Conservation (phyloP, 2,797 vertebrate species). For the Coluber constrictor region DNA sequence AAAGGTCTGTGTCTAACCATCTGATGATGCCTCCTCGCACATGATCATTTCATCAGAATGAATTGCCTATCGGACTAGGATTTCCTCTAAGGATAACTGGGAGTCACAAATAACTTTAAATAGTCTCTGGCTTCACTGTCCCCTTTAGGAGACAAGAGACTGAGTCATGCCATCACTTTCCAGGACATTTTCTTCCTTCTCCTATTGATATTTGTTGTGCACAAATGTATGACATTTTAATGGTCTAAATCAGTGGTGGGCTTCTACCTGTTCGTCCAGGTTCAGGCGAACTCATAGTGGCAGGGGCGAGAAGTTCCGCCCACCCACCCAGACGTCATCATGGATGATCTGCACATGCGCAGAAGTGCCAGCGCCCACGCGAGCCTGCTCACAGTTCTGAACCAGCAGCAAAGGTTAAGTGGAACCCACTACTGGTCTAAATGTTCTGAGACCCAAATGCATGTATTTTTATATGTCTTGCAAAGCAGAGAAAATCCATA, state of each 20-base stretch:
- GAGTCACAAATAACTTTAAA: background rate
- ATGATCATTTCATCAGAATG: background rate
- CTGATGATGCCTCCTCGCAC: background rate
- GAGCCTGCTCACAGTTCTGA: no score
- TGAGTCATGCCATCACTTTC: background rate
- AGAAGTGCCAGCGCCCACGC: no score
- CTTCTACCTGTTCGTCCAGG: no score
- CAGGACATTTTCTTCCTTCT: background rate
- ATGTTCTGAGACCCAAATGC: background rate
- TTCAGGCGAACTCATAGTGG: no score
- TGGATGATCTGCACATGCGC: no score
- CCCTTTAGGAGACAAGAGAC: background rate
- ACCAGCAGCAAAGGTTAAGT: no score
- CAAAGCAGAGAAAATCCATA: background rate
- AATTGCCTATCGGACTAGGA: background rate
- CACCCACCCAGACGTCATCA: no score
- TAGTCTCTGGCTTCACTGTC: background rate
- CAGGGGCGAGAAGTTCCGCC: no score
- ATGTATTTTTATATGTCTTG: background rate
- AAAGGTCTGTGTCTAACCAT: background rate
- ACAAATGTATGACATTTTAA: background rate
- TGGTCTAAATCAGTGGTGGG: background rate
- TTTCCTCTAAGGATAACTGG: background rate
- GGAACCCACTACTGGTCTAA: background rate
- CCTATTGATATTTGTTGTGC: background rate